phyloP scores from a whole-genome alignment of 2,888 invertebrate species.

The Blastobasis lacticolella region DNA sequence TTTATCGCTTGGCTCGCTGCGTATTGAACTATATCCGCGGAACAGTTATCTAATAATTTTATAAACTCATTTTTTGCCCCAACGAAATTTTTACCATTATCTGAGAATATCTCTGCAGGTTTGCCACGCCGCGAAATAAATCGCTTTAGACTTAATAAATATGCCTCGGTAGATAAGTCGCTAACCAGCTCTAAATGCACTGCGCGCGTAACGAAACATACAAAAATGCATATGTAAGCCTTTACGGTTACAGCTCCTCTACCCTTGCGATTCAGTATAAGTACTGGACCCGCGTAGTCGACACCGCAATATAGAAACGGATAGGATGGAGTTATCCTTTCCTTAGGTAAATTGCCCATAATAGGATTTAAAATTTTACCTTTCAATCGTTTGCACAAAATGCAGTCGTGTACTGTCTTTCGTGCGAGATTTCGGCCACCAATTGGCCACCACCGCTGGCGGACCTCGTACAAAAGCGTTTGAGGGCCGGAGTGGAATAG shows the following conservation, averaged over 20 bases:
- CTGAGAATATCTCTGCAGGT: slow-evolving; percentile 8
- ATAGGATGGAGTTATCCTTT: slow-evolving; percentile 2
- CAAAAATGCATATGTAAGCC: slow-evolving; percentile 12
- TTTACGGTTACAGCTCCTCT: slow-evolving; percentile 6
- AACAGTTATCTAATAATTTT: neutral
- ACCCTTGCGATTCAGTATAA: slow-evolving; percentile 7
- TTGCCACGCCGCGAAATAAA: slow-evolving; percentile 11
- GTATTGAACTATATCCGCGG: neutral
- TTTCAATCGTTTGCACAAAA: slow-evolving; percentile 3
- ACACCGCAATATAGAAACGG: slow-evolving; percentile 6
- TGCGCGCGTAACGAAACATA: slow-evolving; percentile 8
- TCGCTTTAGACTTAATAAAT: neutral
- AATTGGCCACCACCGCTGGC: slow-evolving; percentile 7
- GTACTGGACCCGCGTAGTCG: slow-evolving; percentile 11
- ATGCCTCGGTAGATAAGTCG: slow-evolving; percentile 7
- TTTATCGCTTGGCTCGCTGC: slow-evolving; percentile 2
- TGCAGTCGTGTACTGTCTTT: neutral
- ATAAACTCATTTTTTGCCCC: slow-evolving; percentile 9
- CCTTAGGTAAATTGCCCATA: slow-evolving; percentile 10
- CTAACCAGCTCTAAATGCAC: slow-evolving; percentile 8
- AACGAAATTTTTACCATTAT: slow-evolving; percentile 15
- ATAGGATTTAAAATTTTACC: slow-evolving; percentile 5
- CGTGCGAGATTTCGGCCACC: slow-evolving; percentile 9
- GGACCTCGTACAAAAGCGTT: slow-evolving; percentile 1
- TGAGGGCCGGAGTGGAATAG: slow-evolving; percentile 10